Conservation (phyloP, 2,113 vertebrate species). For the Trinectes maculatus region DNA sequence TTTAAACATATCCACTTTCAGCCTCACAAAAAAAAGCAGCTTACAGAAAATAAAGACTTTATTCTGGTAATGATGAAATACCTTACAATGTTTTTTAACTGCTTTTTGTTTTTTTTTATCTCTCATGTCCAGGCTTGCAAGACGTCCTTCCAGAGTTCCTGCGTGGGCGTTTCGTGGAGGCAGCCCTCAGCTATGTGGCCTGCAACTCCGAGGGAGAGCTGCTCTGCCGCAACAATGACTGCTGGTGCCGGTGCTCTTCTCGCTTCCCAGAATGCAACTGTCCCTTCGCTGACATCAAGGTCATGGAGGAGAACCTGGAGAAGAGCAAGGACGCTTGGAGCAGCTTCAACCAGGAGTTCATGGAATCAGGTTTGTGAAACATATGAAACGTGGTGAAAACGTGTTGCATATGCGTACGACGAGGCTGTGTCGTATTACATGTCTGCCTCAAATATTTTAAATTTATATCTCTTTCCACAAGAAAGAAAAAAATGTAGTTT, state of each 20-base stretch:
- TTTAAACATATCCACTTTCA: background rate
- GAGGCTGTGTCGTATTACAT: background rate
- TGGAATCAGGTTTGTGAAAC: slow-evolving; percentile 92
- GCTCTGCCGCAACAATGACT: slow-evolving; percentile 91
- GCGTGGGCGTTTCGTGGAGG: slow-evolving; percentile 90
- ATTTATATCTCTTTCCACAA: too few species aligned
- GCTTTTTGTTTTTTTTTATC: background rate
- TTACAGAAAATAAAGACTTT: background rate
- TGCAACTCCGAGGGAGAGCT: slow-evolving; percentile 94
- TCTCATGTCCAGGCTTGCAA: slow-evolving; percentile 89
- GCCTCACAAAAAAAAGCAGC: background rate
- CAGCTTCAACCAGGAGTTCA: slow-evolving; percentile 88
- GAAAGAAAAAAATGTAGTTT: too few species aligned
- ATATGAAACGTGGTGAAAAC: background rate
- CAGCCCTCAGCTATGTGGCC: slow-evolving; percentile 95
- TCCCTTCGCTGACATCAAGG: slow-evolving; percentile 90
- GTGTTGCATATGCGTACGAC: background rate
- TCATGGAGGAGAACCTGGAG: slow-evolving; percentile 90
- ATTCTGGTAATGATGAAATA: background rate
- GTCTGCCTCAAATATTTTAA: too few species aligned
- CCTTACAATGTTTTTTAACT: slow-evolving; percentile 5
- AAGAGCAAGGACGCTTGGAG: slow-evolving; percentile 89
- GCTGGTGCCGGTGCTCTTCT: slow-evolving; percentile 91
- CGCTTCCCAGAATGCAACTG: slow-evolving; percentile 94
- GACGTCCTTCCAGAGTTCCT: slow-evolving; percentile 92